Base-by-base conservation (phyloP, 37 sponge, comb jelly and placozoan species). In the Ianthella basta region DNA sequence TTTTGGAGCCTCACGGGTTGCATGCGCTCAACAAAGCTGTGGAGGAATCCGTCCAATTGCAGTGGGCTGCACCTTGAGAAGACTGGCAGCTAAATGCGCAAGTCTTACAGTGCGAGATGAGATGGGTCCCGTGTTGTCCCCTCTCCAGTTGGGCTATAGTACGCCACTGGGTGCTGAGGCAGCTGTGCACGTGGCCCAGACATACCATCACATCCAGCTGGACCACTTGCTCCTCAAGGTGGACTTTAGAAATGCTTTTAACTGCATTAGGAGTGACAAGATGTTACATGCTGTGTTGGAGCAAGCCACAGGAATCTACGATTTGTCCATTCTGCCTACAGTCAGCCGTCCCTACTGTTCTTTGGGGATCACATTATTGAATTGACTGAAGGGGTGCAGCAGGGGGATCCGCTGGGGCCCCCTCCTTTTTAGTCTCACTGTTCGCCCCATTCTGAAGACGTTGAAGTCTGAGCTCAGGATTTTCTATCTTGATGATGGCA, bases 1-100 rank as follows among this genome's bases (percentile, higher is more conserved):
- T n/a, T n/a, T n/a, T n/a, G n/a, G n/a, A n/a, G n/a, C n/a, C n/a
- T n/a, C n/a, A n/a, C n/a, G n/a, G n/a, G n/a, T n/a, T n/a, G n/a
- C n/a, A n/a, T 32, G 88, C 88, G 25, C 56, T 83, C 16, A 19
- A 24, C n/a, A 88, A 77, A 56, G 75, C 73, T 60, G 84, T 57
- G 84, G 84, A 16, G 84, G 84, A 53, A 40, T 88, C 21, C 73
- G 72, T 18, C 84, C 84, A 21, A 88, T 88, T 54, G 88, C 88
- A 29, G 81, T 88, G 25, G 88, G 88, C 8, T 32, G 73, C 56
- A 75, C 84, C 50, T 67, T 88, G 18, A 68, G 84, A 0, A 36
- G 79, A 5, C 56, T 88, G 36, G 88, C 53, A 14, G 77, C 88
- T 50, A 88, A 88, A 61, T 60, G 38, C 38, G 79, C 68, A 13